Percentiles rank a stretch among this genome's conserved stretches.
phyloP scores from a whole-genome alignment of 2,888 invertebrate species.

The Lepidocyrtoides sp. region DNA sequence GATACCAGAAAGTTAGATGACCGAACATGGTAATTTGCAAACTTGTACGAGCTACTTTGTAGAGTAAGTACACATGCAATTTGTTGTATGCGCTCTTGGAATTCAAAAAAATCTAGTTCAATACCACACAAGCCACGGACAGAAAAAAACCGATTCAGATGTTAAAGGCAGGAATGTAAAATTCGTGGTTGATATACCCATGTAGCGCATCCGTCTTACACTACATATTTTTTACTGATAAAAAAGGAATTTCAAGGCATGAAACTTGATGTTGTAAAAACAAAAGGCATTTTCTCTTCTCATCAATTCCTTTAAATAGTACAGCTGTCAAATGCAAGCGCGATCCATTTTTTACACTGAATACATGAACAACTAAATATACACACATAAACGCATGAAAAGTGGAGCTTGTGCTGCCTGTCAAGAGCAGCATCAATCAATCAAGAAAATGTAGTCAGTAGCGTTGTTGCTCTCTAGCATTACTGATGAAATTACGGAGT shows the following conservation, averaged over 20 bases:
- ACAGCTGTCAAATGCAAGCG: conserved; percentile 55
- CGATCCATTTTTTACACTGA: conserved; percentile 39
- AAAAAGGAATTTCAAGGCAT: not conserved
- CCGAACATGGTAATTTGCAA: not conserved
- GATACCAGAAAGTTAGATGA: not conserved
- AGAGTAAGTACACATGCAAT: conserved; percentile 9
- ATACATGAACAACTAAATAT: conserved; percentile 13
- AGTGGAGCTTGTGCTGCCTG: conserved; percentile 73
- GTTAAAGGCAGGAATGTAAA: not conserved
- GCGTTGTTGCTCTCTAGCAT: not conserved
- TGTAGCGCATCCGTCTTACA: not conserved
- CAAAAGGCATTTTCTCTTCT: conserved; percentile 47
- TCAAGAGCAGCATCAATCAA: conserved; percentile 77
- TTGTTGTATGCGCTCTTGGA: conserved; percentile 16
- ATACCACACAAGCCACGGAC: conserved; percentile 33
- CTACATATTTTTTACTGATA: conserved; percentile 13
- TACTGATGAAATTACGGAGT: not conserved
- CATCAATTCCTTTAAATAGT: conserved; percentile 30
- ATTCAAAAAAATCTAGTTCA: conserved; percentile 39
- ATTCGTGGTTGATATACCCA: not conserved
- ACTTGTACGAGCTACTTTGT: not conserved
- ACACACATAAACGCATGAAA: conserved; percentile 25
- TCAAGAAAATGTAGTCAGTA: conserved; percentile 54
- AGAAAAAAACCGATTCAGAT: not conserved
- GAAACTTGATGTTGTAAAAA: conserved; percentile 54